A percentile compares a stretch with the other conserved stretches of the same genome.
phyloP scores from a whole-genome alignment of 2,888 invertebrate genomes.

The Oxycera nigricornis region DNA sequence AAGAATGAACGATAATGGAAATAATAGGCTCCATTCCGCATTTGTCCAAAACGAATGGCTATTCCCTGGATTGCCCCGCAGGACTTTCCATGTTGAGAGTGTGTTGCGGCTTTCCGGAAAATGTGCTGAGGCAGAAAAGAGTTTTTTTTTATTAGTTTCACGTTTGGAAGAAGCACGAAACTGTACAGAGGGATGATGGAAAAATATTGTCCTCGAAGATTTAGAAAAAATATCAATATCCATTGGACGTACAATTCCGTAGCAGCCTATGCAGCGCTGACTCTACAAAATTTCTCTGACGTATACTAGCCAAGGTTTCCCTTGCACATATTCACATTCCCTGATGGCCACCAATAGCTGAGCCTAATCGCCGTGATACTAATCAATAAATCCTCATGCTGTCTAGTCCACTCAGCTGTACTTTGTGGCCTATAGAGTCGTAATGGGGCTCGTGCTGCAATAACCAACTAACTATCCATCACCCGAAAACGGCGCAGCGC shows the following conservation, averaged over 20 bases:
- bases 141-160: too few relatives aligned
- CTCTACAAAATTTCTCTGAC: neutral
- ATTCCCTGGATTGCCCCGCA: neutral
- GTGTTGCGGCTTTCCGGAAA: neutral
- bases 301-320: neutral
- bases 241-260: neutral
- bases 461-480: neutral
- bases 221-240: neutral
- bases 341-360: neutral
- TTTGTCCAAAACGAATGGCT: constrained; percentile 6
- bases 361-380: constrained; percentile 8
- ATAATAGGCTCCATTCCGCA: constrained; percentile 22
- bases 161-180: too few relatives aligned
- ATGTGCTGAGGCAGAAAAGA: neutral
- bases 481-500: too few relatives aligned
- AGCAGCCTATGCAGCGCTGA: too few relatives aligned
- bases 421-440: neutral
- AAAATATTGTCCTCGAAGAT: too few relatives aligned
- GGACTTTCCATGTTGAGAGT: neutral
- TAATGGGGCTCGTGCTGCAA: constrained; percentile 14
- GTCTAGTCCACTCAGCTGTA: constrained; percentile 4
- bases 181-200: too few relatives aligned
- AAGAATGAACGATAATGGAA: constrained; percentile 33
- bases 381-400: constrained; percentile 35
- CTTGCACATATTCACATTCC: neutral